Evolutionary conservation across 2,113 vertebrate genomes (phyloP).

Genomic region (Leiothrix lutea): DNA sequence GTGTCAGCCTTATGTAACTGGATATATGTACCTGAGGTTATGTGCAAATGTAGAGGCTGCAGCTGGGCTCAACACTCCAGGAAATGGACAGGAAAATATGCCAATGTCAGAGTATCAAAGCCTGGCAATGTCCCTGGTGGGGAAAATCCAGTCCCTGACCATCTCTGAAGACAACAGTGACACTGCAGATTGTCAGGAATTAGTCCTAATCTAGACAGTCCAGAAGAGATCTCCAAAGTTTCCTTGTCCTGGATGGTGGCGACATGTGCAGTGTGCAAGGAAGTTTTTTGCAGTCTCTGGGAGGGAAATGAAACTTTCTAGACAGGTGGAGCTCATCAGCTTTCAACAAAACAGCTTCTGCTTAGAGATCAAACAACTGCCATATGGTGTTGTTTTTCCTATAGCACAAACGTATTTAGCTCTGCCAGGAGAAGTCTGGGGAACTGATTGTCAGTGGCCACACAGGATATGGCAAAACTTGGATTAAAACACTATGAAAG

Average conservation of each 20-base stretch:
- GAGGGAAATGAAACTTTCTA: background rate
- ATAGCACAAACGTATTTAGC: slow-evolving; percentile 36
- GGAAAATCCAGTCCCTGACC: background rate
- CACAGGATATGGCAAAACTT: background rate
- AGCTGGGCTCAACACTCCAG: background rate
- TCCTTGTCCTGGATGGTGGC: background rate
- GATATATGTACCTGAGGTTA: background rate
- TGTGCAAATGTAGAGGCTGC: background rate
- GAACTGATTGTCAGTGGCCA: background rate
- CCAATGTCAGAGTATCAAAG: background rate
- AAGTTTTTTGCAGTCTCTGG: background rate
- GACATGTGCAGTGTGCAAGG: background rate
- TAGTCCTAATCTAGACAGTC: background rate
- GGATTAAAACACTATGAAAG: background rate
- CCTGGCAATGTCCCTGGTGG: background rate
- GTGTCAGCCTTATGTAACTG: background rate
- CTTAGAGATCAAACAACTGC: slow-evolving; percentile 41
- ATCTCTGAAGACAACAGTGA: background rate
- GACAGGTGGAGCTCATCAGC: slow-evolving; percentile 15
- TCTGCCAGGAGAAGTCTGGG: slow-evolving; percentile 2
- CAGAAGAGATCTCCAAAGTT: background rate
- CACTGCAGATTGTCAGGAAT: background rate
- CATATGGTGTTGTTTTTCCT: slow-evolving; percentile 42
- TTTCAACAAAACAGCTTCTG: background rate
- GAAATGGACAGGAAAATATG: background rate